Conservation (phyloP, 1,140 invertebrate species). For the Chlorops oryzae region DNA sequence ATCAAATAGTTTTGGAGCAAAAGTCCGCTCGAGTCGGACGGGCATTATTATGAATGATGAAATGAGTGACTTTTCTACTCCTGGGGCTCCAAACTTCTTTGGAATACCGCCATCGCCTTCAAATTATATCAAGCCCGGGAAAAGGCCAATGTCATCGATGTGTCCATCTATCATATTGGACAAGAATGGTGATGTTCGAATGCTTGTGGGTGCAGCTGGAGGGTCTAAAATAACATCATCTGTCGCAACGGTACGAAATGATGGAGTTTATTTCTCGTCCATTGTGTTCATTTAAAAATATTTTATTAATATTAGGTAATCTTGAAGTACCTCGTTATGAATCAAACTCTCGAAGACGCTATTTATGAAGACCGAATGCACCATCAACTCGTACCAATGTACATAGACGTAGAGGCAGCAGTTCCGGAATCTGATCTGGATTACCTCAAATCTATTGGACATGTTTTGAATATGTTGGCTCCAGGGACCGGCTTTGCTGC, state of each 20-base stretch:
- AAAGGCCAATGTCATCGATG: conserved; percentile 92
- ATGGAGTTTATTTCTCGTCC: background rate
- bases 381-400: conserved; percentile 88
- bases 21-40: conserved; percentile 67
- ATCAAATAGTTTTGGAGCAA: conserved; percentile 66
- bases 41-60: conserved; percentile 91
- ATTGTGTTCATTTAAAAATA: background rate
- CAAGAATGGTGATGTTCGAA: conserved; percentile 61
- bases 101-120: conserved; percentile 69
- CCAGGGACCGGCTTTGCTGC: conserved; percentile 50
- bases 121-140: conserved; percentile 79
- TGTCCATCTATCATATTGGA: conserved; percentile 80
- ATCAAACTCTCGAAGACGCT: conserved; percentile 66
- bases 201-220: conserved; percentile 85
- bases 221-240: conserved; percentile 87
- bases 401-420: conserved; percentile 49
- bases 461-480: conserved; percentile 42
- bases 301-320: conserved; percentile 51
- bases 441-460: conserved; percentile 41
- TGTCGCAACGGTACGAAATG: conserved; percentile 48
- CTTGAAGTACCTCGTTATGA: conserved; percentile 67
- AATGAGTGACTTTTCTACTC: conserved; percentile 94
- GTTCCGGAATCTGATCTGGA: conserved; percentile 27
- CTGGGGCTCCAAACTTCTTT: conserved; percentile 72
- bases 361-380: conserved; percentile 80